Percentiles rank a stretch among this genome's conserved stretches.
These are phyloP conservation scores for Ellobium chinense DNA, from an alignment of 2,888 invertebrate genomes.

Conservation along the genomic window DNA sequence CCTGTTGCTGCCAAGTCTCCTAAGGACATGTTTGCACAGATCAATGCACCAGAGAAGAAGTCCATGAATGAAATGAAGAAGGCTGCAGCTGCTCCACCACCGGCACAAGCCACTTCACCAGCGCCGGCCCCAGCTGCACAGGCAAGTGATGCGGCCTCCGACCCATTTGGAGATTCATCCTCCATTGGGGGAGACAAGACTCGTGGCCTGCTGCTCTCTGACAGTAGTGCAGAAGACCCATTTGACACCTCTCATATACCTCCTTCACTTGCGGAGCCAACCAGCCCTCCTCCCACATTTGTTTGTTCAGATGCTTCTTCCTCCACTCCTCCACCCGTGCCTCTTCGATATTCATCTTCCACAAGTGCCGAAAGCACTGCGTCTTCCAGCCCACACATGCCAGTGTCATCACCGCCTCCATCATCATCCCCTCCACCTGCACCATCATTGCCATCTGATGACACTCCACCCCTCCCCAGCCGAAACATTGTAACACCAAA, in stretches of 20 bases:
- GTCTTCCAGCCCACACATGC: conserved; percentile 42
- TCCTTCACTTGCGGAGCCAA: conserved; percentile 24
- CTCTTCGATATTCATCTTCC: conserved; percentile 16
- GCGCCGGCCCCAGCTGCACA: conserved; percentile 5
- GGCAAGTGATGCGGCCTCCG: conserved; percentile 38
- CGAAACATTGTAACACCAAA: background rate
- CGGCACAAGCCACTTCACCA: conserved; percentile 31
- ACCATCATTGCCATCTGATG: background rate
- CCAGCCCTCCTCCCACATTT: conserved; percentile 24
- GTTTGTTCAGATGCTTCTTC: conserved; percentile 15
- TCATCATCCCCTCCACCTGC: conserved; percentile 6
- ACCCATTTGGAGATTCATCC: conserved; percentile 40
- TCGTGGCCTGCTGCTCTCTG: conserved; percentile 35
- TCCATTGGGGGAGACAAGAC: conserved; percentile 36
- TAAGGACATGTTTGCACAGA: conserved; percentile 66
- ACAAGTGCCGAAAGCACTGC: background rate
- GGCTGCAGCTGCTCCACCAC: conserved; percentile 46
- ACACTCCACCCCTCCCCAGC: conserved; percentile 3
- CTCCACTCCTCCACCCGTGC: conserved; percentile 28
- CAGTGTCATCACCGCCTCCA: conserved; percentile 34
- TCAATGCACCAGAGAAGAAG: conserved; percentile 60
- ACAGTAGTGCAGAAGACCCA: conserved; percentile 52
- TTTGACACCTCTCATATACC: conserved; percentile 56
- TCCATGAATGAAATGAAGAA: conserved; percentile 64
- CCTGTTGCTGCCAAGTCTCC: conserved; percentile 52